A percentile compares a stretch with the other conserved stretches of the same genome.
Conservation (phyloP, 2,113 vertebrate species). For the Nesogale talazaci region DNA sequence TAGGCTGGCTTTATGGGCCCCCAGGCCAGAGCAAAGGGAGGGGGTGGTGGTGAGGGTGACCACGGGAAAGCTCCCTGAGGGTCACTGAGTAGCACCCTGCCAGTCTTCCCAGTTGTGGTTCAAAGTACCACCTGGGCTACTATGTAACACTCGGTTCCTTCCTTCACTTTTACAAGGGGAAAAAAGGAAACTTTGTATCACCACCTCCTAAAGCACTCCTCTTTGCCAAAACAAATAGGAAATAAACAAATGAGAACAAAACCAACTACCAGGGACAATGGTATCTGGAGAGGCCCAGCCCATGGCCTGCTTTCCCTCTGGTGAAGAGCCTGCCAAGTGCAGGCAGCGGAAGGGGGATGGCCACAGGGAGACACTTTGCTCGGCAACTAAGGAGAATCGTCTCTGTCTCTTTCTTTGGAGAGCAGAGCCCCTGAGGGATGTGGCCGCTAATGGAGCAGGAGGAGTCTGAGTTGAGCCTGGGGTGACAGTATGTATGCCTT, state of each 20-base stretch:
- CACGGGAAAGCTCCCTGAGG: too few relatives aligned
- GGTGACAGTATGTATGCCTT: background rate
- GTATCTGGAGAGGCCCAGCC: background rate
- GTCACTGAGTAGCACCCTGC: background rate
- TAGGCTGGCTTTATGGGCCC: background rate
- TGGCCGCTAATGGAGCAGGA: background rate
- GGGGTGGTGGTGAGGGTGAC: too few relatives aligned
- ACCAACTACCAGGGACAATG: background rate
- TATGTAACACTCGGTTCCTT: background rate
- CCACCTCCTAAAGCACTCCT: background rate
- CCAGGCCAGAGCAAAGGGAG: background rate
- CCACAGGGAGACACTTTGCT: background rate
- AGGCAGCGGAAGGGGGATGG: background rate
- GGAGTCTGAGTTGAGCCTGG: background rate
- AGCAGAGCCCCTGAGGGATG: background rate
- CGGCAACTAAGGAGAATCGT: background rate
- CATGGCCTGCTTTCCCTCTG: background rate
- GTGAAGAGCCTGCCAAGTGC: background rate
- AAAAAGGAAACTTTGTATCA: background rate
- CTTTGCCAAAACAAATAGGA: constrained; percentile 15
- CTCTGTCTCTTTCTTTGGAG: background rate
- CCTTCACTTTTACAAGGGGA: background rate
- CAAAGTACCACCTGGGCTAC: background rate
- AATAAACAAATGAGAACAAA: constrained; percentile 30
- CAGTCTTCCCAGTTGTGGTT: background rate